Base-by-base conservation (phyloP, 2,888 invertebrate species). In the Cephus runcator region DNA sequence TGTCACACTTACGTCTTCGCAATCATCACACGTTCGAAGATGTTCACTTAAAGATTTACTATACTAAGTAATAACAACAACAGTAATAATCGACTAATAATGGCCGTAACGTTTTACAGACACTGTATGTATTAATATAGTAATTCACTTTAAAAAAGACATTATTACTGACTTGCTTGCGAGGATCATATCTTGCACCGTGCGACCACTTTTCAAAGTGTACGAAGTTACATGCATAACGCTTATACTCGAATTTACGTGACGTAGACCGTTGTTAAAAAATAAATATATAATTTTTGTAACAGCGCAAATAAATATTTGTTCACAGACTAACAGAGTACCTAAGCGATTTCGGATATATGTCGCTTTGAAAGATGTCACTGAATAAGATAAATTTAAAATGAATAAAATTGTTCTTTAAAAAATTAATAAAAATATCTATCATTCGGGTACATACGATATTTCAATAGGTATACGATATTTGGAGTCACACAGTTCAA, bases 1-100 rank as follows among this genome's bases (percentile, higher is more conserved):
- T 71, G 31, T 33, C 34, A 34, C 71, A 11, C 30, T 33, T 56
- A 76, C 69, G 73, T 71, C 73, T 75, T 56, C 23, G 9, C 56
- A 15, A 56, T 56, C 23, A 56, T 23, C 56, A 23, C 56, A 23
- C 4, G 56, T 56, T 56, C 56, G 56, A 74, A 80, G 23, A 56
- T 82, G 31, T 77, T 76, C 34, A 75, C 68, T 79, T 73, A 75
- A 40, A 79, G 75, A 36, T 75, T 68, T 36, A 33, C 79, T 78
- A 76, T 76, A 33, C 75, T 69, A 35, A 9, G 23, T 36, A 75
- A 75, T 56, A 31, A 83, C 85, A 87, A 87, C 83, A 85, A 83
- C 79, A 85, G 86, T 83, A 87, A 86, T 80, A 87, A 86, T 85
- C 33, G 15, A 84, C 80, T 81, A 85, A 84, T 83, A 83, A 85